Base-by-base conservation (phyloP, 2,888 invertebrate species). In the Galerucella calmariensis region DNA sequence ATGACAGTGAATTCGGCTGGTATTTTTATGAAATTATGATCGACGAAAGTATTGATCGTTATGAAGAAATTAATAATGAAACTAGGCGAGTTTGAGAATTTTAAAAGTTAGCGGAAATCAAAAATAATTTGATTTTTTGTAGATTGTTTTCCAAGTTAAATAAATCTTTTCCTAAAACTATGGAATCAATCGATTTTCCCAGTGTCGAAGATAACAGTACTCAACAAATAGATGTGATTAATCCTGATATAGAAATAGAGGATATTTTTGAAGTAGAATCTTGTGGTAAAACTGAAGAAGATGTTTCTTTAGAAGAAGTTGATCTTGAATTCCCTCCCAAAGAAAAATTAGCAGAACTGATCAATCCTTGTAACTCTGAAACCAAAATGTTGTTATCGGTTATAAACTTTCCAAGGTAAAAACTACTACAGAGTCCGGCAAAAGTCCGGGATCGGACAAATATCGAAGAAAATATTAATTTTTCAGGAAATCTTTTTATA, bases 1-100 rank as follows among this genome's bases (percentile, higher is more conserved):
- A 80, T 20, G 85, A 85, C 74, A 78, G 68, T 10, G 81, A 81
- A 61, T 86, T 85, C 69, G 85, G 86, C 10, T 86, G 85, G 85
- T 81, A 77, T 69, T 79, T 82, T 16, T 58, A 72, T 27, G 83
- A 84, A 58, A 81, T 84, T 46, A 70, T 73, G 14, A 73, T 82
- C 6, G 80, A 83, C 20, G 82, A 82, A 74, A 73, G 66, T 53
- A 67, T 67, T 6, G 71, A 76, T 12, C 53, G 65, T 44, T 75
- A 66, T 14, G 75, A 78, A 53, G 67, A 76, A 58, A 67, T 72
- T 24, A 81, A 81, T 53, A 68, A 63, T 62, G 62, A 73, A 58
- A 76, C 77, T 11, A 79, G 66, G 74, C 69, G 67, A 67, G 56
- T 65, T 63, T 56, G n/a, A 3, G 11, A 56, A 10, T 56, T 56